Evolutionary conservation across 2,113 vertebrate genomes (phyloP), one percentile per base, ranked within the genome.

Genomic region (Paradisaea rubra): DNA sequence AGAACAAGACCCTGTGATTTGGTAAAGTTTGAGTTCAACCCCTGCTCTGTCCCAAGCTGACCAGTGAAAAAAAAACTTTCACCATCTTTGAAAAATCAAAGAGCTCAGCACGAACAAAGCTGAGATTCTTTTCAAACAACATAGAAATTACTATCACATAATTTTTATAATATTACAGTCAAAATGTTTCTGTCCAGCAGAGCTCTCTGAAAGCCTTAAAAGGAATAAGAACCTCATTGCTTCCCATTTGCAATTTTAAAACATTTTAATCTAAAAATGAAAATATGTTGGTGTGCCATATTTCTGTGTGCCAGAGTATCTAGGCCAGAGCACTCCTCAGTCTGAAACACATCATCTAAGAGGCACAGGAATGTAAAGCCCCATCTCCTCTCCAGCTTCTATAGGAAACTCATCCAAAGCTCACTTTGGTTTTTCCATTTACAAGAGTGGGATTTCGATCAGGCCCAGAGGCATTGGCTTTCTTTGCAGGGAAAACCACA

Each of bases 391-490:
- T 78, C 79, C 74, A 86, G 85, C 41, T 94, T 66, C 81, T 83
- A 44, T 0, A 83, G 69, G 60, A 95, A 95, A 54, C 30, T 49
- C 35, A 59, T 95, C 89, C 95, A 97, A 95, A 91, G 72, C 33
- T 94, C 88, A 49, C 86, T 96, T 90, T 37, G 69, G 3, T 81
- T 95, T 95, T 95, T 94, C 93, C 93, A 92, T 81, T 90, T 88
- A 71, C 60, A 86, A 35, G 60, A 95, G 42, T 71, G 72, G 60
- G 76, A 93, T 90, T 96, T 79, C 2, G 6, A 95, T 71, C 76
- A 90, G 56, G 23, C 57, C 82, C 64, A 86, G 52, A 93, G 52
- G 72, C 88, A 86, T 0, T 93, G 81, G 79, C 71, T 86, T 90
- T 91, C 80, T 45, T 88, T 86, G 37, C 77, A 82, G 41, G 14